These are phyloP conservation scores for Meta bourneti DNA, from an alignment of 2,888 invertebrate genomes.

Conservation along the genomic window DNA sequence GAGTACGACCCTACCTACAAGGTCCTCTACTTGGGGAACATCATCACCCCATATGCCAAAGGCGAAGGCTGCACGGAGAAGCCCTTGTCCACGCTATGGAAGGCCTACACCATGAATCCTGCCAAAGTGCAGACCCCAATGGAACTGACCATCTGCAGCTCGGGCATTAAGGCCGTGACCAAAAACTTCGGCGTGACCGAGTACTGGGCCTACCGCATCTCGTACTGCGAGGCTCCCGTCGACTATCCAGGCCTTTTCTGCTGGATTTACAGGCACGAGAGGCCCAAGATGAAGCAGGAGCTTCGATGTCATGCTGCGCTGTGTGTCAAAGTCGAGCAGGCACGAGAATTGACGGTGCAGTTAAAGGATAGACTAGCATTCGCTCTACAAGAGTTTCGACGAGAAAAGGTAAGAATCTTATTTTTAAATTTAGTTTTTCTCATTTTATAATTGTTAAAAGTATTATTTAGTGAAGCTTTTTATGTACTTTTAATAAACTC, in stretches of 20 bases:
- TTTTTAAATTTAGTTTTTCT: too few species aligned
- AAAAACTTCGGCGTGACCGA: constrained; percentile 98
- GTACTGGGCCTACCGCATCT: constrained; percentile 98
- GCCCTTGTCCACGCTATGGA: constrained; percentile 96
- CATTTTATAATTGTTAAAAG: neutral
- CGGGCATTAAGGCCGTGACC: constrained; percentile 96
- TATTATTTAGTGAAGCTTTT: neutral
- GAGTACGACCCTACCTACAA: constrained; percentile 96
- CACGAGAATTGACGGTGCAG: constrained; percentile 81
- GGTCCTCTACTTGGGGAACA: constrained; percentile 98
- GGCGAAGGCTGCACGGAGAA: constrained; percentile 90
- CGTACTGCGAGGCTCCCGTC: constrained; percentile 95
- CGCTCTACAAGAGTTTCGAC: constrained; percentile 95
- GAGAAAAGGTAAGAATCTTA: constrained; percentile 91
- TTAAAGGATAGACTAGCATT: constrained; percentile 85
- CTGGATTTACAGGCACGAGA: constrained; percentile 92
- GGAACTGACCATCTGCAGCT: constrained; percentile 95
- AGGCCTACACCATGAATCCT: constrained; percentile 86
- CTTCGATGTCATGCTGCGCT: constrained; percentile 98
- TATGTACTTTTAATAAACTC: neutral
- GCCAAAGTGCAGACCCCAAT: constrained; percentile 87
- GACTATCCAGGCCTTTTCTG: constrained; percentile 88
- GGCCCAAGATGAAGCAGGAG: constrained; percentile 94
- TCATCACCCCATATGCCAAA: constrained; percentile 98
- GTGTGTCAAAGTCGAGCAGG: constrained; percentile 90